Evolutionary conservation across 2,888 invertebrate genomes (phyloP), one percentile per base, ranked within the genome.

Genomic region (Synergus gifuensis): DNA sequence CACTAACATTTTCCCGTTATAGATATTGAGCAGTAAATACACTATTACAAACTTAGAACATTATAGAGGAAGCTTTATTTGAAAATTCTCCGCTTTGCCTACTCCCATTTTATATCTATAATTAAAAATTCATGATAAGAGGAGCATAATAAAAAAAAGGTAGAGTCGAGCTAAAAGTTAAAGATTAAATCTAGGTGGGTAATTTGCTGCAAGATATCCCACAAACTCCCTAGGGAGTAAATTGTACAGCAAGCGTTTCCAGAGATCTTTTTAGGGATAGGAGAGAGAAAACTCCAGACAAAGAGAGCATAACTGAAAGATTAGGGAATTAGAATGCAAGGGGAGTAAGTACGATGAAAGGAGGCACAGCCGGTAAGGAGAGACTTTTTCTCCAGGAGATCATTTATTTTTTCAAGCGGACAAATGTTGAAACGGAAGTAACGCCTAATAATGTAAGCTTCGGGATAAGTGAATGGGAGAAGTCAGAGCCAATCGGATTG

Each of bases 381-480:
- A 54, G 42, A 46, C 78, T 80, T 83, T 83, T 84, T 85, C 82
- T 80, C 81, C 73, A 67, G 73, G 73, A 58, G 80, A 85, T 85
- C 86, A 90, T 90, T 86, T 86, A 85, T 89, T 87, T 86, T 84
- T 78, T 85, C 83, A 86, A 84, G 84, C 85, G 85, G 86, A 88
- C 88, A 87, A 89, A 89, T 86, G 87, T 85, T 86, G 85, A 86
- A 88, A 86, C 86, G 83, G 83, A 82, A 81, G 80, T 67, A 87
- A 87, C 87, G 87, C 87, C 88, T 89, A 88, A 90, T 90, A 90
- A 90, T 87, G 88, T 87, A 87, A 88, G 86, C 87, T 85, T 66
- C 11, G 76, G 83, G 86, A 87, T 86, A 90, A 88, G 89, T 87
- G 87, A 88, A 88, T 81, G 77, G 82, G 78, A 82, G 82, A 81